Conservation (phyloP, 2,888 invertebrate species). For the Tuta absoluta region DNA sequence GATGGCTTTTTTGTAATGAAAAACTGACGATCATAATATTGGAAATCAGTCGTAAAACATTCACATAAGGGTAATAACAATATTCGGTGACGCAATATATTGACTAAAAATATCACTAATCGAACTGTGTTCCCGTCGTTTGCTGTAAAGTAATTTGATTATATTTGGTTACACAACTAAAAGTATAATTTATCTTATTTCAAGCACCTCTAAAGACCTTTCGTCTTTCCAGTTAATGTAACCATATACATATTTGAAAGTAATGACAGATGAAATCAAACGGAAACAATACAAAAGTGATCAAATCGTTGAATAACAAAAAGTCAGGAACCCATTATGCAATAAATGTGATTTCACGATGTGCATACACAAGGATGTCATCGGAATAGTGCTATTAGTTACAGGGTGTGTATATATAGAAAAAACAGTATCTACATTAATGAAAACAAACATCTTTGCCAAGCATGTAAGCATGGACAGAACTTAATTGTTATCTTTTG, state of each 20-base stretch:
- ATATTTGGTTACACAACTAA: slow-evolving; percentile 39
- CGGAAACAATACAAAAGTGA: slow-evolving; percentile 16
- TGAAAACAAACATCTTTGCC: no score
- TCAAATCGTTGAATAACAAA: slow-evolving; percentile 12
- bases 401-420: no score
- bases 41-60: slow-evolving; percentile 53
- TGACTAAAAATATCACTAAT: slow-evolving; percentile 51
- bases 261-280: slow-evolving; percentile 35
- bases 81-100: slow-evolving; percentile 46
- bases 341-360: slow-evolving; percentile 45
- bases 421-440: no score
- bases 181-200: slow-evolving; percentile 42
- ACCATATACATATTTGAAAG: slow-evolving; percentile 41
- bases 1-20: slow-evolving; percentile 48
- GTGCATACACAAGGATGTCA: slow-evolving; percentile 45
- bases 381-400: no score
- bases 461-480: no score
- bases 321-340: slow-evolving; percentile 46
- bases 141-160: slow-evolving; percentile 44
- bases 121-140: slow-evolving; percentile 31
- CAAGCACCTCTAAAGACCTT: slow-evolving; percentile 49
- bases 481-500: no score
- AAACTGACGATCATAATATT: slow-evolving; percentile 47
- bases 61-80: slow-evolving; percentile 38
- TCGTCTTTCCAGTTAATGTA: slow-evolving; percentile 42